Base-by-base conservation (phyloP, 1,140 invertebrate species). In the Neodiprion virginianus region DNA sequence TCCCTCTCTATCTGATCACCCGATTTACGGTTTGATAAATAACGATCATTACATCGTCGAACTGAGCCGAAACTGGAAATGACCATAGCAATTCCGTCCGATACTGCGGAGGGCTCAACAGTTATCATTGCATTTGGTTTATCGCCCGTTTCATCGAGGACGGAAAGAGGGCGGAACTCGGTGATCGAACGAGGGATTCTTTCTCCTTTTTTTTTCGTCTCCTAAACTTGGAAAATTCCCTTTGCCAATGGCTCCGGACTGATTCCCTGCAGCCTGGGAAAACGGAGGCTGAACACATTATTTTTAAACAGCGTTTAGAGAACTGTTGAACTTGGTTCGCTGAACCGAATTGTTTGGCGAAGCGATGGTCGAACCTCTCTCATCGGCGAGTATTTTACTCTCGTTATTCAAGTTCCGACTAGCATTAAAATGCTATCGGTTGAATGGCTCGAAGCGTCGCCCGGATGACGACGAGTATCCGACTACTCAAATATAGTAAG, bases 121-220 rank as follows among this genome's bases (percentile, higher is more conserved):
- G 53, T 14, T 61, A 61, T 61, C n/a, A 61, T 61, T 61, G 53
- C 53, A 61, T 61, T 61, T 61, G 53, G 53, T 61, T 61, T 61
- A 61, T 61, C n/a, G n/a, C 5, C 8, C 53, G 53, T 61, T 61
- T 14, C 53, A 14, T 61, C 53, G 53, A 40, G 28, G 28, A 61
- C 53, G 8, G 53, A 17, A 17, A 14, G 53, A 61, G 53, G 53
- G 53, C 28, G 28, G 28, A 40, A 40, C 11, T 61, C 53, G n/a
- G 53, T 61, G 53, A 40, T 40, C 28, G 28, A 40, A 61, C 53
- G 53, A 12, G 53, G 53, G 11, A 8, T 40, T 40, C 28, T 40
- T 5, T 40, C 28, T 40, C 28, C 5, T 40, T 40, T 40, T 40
- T 28, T 40, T 40, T 40, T 40, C 28, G 28, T 40, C 28, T 5